Evolutionary conservation across 2,888 invertebrate genomes (phyloP), one percentile per base, ranked within the genome.

Genomic region (Leucania comma): DNA sequence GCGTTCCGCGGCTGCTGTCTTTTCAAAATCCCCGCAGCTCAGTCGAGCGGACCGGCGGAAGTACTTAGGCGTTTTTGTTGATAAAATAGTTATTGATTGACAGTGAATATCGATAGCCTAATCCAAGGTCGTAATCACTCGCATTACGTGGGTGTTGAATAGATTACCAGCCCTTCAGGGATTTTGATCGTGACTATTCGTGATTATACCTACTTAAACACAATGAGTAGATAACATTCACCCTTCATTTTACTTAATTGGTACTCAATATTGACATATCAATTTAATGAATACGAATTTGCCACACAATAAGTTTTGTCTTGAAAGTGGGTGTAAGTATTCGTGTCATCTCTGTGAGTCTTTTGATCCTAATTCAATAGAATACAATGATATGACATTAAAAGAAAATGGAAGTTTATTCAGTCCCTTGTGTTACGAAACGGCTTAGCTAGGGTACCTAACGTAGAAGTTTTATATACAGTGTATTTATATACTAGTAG

Each of bases 341-440:
- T 67, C 60, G 20, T 26, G n/a, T 17, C 22, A 56, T 50, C 22
- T 60, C 10, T 24, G 17, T 3, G 14, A 46, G 48, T 58, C 24
- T 38, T 68, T 69, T 50, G 29, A 58, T 75, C 46, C 51, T 74
- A 51, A 61, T 75, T 57, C 68, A 73, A 75, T 56, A 53, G 17
- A 64, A 29, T 20, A 67, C 22, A 57, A 26, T 64, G 50, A 29
- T 32, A 26, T 38, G 10, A 46, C 42, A 71, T 59, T 51, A 48
- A 58, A 70, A 32, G 38, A 57, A 46, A 35, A 29, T 56, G 10
- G n/a, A 29, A 22, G 46, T 58, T 20, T 22, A 17, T 57, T 50
- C 22, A 51, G 57, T 22, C 35, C 14, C 20, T 22, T 20, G 14
- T 48, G 17, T 46, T 71, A 4, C 35, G 57, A 51, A 14, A 14